A percentile compares a stretch with the other conserved stretches of the same genome.
These are phyloP conservation scores for Myiothlypis coronata DNA, from an alignment of 2,797 vertebrate genomes.

Conservation along the genomic window DNA sequence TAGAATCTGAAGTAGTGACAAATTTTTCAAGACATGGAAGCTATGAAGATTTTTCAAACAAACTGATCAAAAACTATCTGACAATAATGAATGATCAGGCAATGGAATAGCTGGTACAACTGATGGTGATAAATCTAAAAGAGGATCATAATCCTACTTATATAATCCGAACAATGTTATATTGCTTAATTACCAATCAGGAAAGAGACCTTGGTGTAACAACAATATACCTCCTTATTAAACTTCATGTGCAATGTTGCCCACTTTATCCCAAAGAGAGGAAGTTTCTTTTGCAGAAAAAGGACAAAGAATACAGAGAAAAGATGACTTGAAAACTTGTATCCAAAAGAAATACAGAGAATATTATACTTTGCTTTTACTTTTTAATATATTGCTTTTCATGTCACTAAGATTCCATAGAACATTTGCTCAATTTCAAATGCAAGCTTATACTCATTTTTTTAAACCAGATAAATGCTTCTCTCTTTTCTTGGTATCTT, in stretches of 20 bases:
- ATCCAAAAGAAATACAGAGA: not conserved
- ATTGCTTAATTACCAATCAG: not conserved
- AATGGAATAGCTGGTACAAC: not conserved
- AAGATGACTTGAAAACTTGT: not conserved
- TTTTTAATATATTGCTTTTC: not conserved
- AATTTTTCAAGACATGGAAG: not conserved
- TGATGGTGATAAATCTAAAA: not conserved
- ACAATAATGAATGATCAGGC: not conserved
- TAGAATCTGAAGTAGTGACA: not conserved
- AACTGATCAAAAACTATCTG: not conserved
- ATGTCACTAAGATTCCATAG: not conserved
- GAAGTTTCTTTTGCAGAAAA: not conserved
- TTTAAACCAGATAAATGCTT: not conserved
- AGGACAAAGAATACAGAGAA: not conserved
- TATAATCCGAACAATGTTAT: not conserved
- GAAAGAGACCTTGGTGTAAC: not conserved
- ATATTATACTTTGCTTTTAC: not conserved
- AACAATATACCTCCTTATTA: not conserved
- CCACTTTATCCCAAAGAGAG: not conserved
- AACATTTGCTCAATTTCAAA: not conserved
- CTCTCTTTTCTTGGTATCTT: not conserved
- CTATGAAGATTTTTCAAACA: not conserved
- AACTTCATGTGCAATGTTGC: accelerated
- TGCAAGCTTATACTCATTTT: not conserved
- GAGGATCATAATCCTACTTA: not conserved